Evolutionary conservation across 2,797 vertebrate genomes (phyloP).

Genomic region (Tokudaia tokunoshimensis): DNA sequence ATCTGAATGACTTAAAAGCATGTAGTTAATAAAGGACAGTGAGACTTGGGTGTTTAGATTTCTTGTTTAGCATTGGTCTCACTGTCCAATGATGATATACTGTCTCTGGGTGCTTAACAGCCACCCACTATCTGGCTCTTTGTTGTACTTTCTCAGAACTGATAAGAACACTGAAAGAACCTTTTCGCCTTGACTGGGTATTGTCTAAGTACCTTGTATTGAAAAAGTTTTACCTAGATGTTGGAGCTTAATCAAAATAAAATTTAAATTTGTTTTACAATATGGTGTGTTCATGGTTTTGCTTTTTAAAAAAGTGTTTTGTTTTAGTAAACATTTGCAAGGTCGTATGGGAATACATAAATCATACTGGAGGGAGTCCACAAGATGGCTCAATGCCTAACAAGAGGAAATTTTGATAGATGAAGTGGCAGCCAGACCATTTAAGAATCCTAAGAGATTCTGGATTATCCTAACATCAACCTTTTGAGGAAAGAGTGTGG

Average conservation of each 20-base stretch:
- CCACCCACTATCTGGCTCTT: neutral
- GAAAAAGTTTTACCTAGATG: neutral
- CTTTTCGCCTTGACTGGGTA: neutral
- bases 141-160: neutral
- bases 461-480: neutral
- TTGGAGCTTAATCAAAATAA: constrained; percentile 31
- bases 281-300: neutral
- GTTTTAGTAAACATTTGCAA: neutral
- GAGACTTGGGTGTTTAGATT: neutral
- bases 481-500: neutral
- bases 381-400: neutral
- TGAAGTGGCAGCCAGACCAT: neutral
- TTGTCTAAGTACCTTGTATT: neutral
- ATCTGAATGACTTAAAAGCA: neutral
- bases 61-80: neutral
- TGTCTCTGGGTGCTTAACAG: neutral
- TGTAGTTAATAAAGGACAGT: neutral
- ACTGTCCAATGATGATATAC: neutral
- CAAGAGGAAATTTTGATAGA: neutral
- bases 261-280: neutral
- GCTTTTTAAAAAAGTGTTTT: constrained; percentile 27
- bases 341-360: neutral
- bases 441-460: neutral
- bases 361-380: neutral
- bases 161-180: neutral